Evolutionary conservation across 2,888 invertebrate genomes (phyloP).

Genomic region (Pollenia griseotomentosa): DNA sequence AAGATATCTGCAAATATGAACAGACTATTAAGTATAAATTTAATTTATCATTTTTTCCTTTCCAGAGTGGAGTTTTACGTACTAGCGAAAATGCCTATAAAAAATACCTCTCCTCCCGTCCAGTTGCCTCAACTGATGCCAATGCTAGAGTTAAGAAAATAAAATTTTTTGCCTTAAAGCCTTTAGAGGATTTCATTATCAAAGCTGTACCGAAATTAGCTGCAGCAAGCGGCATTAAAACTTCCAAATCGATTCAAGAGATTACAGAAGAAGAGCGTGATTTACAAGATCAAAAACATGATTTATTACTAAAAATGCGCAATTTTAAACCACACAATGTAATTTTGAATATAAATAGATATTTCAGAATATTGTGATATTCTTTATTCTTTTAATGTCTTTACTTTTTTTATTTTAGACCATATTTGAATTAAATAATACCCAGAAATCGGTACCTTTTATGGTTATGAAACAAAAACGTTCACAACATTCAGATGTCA

Average conservation of each 20-base stretch:
- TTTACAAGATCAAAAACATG: slow-evolving; percentile 81
- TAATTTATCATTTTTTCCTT: slow-evolving; percentile 17
- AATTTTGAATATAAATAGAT: slow-evolving; percentile 66
- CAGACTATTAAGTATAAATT: too few relatives aligned
- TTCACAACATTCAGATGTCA: slow-evolving; percentile 87
- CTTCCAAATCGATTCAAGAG: slow-evolving; percentile 86
- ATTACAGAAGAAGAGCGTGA: slow-evolving; percentile 79
- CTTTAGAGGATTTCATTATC: slow-evolving; percentile 81
- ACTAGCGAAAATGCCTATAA: slow-evolving; percentile 95
- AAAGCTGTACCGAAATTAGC: slow-evolving; percentile 84
- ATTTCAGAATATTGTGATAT: not conserved
- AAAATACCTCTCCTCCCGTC: slow-evolving; percentile 94
- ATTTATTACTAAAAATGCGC: slow-evolving; percentile 82
- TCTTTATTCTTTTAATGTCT: not conserved
- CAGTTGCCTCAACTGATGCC: slow-evolving; percentile 94
- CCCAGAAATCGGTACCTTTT: slow-evolving; percentile 90
- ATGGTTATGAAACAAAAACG: slow-evolving; percentile 95
- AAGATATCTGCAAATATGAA: too few relatives aligned
- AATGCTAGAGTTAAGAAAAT: slow-evolving; percentile 93
- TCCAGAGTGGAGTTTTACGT: slow-evolving; percentile 87
- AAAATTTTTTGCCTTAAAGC: slow-evolving; percentile 87
- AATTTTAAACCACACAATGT: slow-evolving; percentile 82
- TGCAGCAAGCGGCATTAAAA: slow-evolving; percentile 73
- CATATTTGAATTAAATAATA: slow-evolving; percentile 95
- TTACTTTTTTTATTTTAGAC: slow-evolving; percentile 85